A percentile compares a stretch with the other conserved stretches of the same genome.
Conservation (phyloP, 2,113 vertebrate genomes). For the Equus przewalskii region DNA sequence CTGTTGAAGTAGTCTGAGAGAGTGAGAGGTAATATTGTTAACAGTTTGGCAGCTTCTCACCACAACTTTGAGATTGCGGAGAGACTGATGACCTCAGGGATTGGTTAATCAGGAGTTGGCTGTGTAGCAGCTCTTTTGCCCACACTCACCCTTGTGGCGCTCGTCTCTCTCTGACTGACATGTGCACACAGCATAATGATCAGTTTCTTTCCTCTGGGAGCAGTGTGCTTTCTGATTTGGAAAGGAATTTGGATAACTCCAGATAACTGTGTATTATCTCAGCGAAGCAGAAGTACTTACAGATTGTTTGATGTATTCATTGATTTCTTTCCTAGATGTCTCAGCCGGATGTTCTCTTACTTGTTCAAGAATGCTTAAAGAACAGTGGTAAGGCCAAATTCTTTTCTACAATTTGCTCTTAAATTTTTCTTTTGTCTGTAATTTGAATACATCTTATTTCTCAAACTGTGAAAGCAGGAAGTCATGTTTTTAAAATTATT, state of each 20-base stretch:
- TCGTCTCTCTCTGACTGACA: background rate
- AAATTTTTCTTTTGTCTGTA: slow-evolving; percentile 63
- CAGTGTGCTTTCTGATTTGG: slow-evolving; percentile 50
- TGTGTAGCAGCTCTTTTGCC: background rate
- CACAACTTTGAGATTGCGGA: background rate
- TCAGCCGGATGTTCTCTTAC: slow-evolving; percentile 96
- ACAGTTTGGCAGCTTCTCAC: background rate
- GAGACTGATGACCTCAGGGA: background rate
- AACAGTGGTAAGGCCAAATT: slow-evolving; percentile 92
- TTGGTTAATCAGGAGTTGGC: background rate
- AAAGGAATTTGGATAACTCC: slow-evolving; percentile 45
- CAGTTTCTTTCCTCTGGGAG: slow-evolving; percentile 1
- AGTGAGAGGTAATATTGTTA: background rate
- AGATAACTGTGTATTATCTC: slow-evolving; percentile 8
- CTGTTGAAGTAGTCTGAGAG: background rate
- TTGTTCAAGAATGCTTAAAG: slow-evolving; percentile 94
- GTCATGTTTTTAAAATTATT: slow-evolving; percentile 44
- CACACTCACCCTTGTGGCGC: background rate
- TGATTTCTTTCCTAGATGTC: slow-evolving; percentile 93
- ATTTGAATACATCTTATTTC: slow-evolving; percentile 58
- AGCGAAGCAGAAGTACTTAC: slow-evolving; percentile 55
- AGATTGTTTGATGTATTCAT: slow-evolving; percentile 74
- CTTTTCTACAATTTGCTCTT: slow-evolving; percentile 40
- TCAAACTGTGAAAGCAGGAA: slow-evolving; percentile 49
- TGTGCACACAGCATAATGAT: background rate